Evolutionary conservation across 2,888 invertebrate genomes (phyloP), one percentile per base, ranked within the genome.

Genomic region (Sinelater perroti): DNA sequence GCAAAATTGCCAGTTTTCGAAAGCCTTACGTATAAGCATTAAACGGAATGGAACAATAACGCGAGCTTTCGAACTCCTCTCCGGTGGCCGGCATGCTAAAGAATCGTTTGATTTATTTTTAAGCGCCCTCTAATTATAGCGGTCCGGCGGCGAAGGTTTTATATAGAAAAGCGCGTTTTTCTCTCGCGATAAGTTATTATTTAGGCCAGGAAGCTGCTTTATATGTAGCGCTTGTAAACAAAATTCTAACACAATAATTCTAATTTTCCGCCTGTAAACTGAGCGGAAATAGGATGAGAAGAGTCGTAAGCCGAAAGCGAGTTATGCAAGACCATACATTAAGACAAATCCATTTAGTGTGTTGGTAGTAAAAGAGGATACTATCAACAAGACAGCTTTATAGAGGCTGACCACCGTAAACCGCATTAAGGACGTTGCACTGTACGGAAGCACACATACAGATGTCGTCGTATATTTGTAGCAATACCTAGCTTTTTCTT

Each of bases 311-410:
- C 31, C 44, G 50, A 56, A 50, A 42, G 49, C 42, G 49, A 49
- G 42, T 50, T 49, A 57, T 55, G 55, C 47, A 46, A 36, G 64
- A 60, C 61, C 66, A 66, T 71, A 71, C 70, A 72, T 73, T 72
- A 72, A 72, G 64, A 67, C 68, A 72, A 72, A 72, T 70, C 71
- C 72, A 70, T 72, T 73, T 72, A 72, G 67, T 65, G 67, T 64
- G 69, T 64, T 60, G 57, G 67, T 71, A 71, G 72, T 72, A 72
- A 71, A 72, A 71, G 68, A 62, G 68, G 63, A 66, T 64, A 65
- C 62, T 58, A 69, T 70, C 67, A 65, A 67, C 68, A 63, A 66
- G 72, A 71, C 72, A 72, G 70, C 68, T 72, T 72, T 72, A 72
- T 72, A 62, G 67, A 58, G 56, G 61, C 51, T 58, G 66, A 63